Conservation (phyloP, 2,888 invertebrate genomes). For the Drosophila setosimentum region DNA sequence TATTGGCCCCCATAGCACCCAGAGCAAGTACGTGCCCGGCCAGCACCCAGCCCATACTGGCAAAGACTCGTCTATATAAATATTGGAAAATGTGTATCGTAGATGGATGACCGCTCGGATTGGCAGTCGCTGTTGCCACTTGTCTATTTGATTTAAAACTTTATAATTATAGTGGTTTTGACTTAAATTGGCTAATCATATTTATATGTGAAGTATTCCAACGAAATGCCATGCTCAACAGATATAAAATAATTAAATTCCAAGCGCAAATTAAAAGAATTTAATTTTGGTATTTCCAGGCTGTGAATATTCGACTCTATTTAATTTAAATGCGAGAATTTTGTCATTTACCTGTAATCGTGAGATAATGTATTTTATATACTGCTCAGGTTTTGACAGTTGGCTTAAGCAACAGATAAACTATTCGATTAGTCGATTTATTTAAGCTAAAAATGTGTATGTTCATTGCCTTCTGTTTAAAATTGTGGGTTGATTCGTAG, state of each 20-base stretch:
- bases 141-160: slow-evolving; percentile 62
- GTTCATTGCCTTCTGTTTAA: not conserved
- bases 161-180: slow-evolving; percentile 78
- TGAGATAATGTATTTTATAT: not conserved
- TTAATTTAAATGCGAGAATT: slow-evolving; percentile 48
- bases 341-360: slow-evolving; percentile 14
- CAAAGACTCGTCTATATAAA: slow-evolving; percentile 21
- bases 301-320: slow-evolving; percentile 32
- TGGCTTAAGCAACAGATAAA: not conserved
- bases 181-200: slow-evolving; percentile 79
- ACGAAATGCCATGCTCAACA: slow-evolving; percentile 15
- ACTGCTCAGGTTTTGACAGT: not conserved
- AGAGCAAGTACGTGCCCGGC: slow-evolving; percentile 64
- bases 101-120: slow-evolving; percentile 41
- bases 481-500: not conserved
- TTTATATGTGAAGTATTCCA: slow-evolving; percentile 65
- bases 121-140: slow-evolving; percentile 47
- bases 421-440: not conserved
- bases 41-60: slow-evolving; percentile 1
- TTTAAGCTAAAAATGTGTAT: not conserved
- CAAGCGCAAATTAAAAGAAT: slow-evolving; percentile 40
- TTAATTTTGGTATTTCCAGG: slow-evolving; percentile 28
- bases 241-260: slow-evolving; percentile 28
- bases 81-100: slow-evolving; percentile 9
- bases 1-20: slow-evolving; percentile 84